phyloP scores from a whole-genome alignment of 1,140 invertebrate genomes.

The Leptopilina clavipes region DNA sequence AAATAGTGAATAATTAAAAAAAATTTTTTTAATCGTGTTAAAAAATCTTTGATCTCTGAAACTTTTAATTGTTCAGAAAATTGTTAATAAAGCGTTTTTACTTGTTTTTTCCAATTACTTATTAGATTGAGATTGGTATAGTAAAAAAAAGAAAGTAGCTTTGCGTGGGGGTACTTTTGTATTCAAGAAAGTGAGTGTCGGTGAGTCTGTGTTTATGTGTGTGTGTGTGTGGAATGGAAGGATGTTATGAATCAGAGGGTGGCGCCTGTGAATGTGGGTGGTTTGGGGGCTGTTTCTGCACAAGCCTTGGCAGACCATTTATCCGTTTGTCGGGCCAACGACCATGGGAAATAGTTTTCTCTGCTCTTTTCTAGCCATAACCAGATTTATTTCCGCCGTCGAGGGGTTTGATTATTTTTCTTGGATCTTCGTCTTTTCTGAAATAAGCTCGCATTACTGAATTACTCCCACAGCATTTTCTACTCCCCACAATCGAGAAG shows the following conservation, averaged over 20 bases:
- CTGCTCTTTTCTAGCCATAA: slow-evolving; percentile 43
- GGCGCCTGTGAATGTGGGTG: slow-evolving; percentile 41
- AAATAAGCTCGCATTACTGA: slow-evolving; percentile 23
- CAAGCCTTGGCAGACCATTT: slow-evolving; percentile 55
- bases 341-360: slow-evolving; percentile 49
- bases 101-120: too few species aligned
- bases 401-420: slow-evolving; percentile 52
- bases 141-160: slow-evolving; percentile 34
- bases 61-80: too few species aligned
- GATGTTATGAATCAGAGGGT: slow-evolving; percentile 52
- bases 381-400: slow-evolving; percentile 52
- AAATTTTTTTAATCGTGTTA: too few species aligned
- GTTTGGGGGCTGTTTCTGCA: slow-evolving; percentile 57
- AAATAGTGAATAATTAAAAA: too few species aligned
- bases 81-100: too few species aligned
- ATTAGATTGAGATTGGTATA: too few species aligned
- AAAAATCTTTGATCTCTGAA: too few species aligned
- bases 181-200: not conserved
- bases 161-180: slow-evolving; percentile 39
- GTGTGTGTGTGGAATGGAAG: slow-evolving; percentile 42
- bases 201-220: not conserved
- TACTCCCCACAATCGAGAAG: not conserved
- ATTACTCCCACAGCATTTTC: slow-evolving; percentile 4
- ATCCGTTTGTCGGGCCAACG: slow-evolving; percentile 53
- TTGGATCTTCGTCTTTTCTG: slow-evolving; percentile 30